Conservation (phyloP, 2,888 invertebrate species). For the Acanthosepion lycidas region DNA sequence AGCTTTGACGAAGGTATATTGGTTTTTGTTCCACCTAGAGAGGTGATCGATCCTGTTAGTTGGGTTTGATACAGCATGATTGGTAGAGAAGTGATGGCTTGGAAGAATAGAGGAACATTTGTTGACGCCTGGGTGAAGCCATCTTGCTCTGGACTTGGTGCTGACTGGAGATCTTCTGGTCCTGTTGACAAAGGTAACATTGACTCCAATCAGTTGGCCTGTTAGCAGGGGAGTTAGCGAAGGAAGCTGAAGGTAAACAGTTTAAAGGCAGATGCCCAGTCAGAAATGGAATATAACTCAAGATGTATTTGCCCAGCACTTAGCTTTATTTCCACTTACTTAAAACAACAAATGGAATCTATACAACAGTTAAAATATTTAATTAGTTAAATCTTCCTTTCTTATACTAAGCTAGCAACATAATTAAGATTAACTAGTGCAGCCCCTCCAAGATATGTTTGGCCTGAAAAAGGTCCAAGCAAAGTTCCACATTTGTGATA, state of each 20-base stretch:
- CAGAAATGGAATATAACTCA: background rate
- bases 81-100: conserved; percentile 33
- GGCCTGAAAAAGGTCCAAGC: background rate
- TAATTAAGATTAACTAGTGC: background rate
- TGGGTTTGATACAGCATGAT: conserved; percentile 23
- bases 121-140: conserved; percentile 23
- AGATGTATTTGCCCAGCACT: conserved; percentile 6
- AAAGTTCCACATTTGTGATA: too few species aligned
- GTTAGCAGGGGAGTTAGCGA: conserved; percentile 33
- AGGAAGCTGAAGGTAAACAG: conserved; percentile 22
- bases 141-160: conserved; percentile 33
- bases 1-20: conserved; percentile 22
- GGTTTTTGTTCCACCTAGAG: background rate
- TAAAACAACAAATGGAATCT: background rate
- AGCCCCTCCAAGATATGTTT: background rate
- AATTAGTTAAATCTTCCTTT: background rate
- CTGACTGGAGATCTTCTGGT: conserved; percentile 33
- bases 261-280: conserved; percentile 20
- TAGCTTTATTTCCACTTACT: background rate
- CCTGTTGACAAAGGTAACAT: background rate
- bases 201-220: conserved; percentile 13
- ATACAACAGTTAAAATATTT: background rate
- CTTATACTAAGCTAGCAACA: background rate
- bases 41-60: background rate
- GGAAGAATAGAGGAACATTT: conserved; percentile 33